Conservation (phyloP, 2,797 vertebrate genomes). For the Apogon hyalosoma region DNA sequence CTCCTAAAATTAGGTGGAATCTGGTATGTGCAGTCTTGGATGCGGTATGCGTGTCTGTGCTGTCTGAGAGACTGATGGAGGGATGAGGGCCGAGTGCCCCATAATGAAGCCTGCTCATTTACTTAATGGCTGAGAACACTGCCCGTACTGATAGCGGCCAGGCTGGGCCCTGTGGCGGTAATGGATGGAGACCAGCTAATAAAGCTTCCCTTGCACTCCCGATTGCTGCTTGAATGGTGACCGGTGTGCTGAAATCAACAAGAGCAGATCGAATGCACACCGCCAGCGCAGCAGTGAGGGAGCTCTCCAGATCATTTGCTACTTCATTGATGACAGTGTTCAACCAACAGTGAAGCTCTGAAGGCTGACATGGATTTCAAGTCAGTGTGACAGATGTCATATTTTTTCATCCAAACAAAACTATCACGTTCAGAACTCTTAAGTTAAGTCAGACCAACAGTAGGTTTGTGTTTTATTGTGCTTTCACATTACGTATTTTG, state of each 20-base stretch:
- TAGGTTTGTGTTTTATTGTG: too few relatives aligned
- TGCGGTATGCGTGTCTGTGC: conserved; percentile 38
- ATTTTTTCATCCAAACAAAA: conserved; percentile 4
- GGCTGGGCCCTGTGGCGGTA: conserved; percentile 76
- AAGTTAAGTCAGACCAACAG: too few relatives aligned
- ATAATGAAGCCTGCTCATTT: conserved; percentile 84
- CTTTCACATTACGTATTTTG: too few relatives aligned
- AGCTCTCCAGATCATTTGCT: conserved; percentile 31
- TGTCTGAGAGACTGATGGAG: conserved; percentile 72
- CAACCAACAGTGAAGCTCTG: conserved; percentile 32
- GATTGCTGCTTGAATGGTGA: conserved; percentile 62
- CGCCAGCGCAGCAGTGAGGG: conserved; percentile 20
- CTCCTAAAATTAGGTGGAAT: conserved; percentile 37
- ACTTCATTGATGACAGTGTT: conserved; percentile 33
- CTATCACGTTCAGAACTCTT: neutral
- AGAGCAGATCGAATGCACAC: conserved; percentile 60
- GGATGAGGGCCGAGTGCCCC: conserved; percentile 60
- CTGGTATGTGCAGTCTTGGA: conserved; percentile 19
- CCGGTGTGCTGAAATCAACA: conserved; percentile 68
- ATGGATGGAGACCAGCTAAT: conserved; percentile 83
- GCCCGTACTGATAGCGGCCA: conserved; percentile 76
- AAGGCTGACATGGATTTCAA: conserved; percentile 4
- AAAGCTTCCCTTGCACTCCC: conserved; percentile 61
- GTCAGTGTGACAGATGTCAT: conserved; percentile 23
- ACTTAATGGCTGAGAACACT: conserved; percentile 85